Base-by-base conservation (phyloP, 2,888 invertebrate species). In the Andrena praecox region DNA sequence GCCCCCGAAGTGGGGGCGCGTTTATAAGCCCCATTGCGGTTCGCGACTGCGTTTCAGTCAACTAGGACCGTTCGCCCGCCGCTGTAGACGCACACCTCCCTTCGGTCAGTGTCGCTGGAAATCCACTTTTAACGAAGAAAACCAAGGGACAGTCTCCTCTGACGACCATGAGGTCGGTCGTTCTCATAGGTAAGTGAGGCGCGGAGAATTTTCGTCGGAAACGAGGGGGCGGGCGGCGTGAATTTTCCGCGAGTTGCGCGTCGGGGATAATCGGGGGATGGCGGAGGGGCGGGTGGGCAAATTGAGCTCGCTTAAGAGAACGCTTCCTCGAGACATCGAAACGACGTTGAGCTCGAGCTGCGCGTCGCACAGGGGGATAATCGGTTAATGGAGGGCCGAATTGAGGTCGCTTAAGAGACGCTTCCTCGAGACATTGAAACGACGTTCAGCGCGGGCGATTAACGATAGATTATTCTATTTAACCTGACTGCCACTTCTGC, bases 311-410 rank as follows among this genome's bases (percentile, higher is more conserved):
- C 24, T 67, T 56, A 71, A 33, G 54, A n/a, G 29, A 64, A 64
- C 48, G 60, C 54, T 62, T 52, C 62, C 66, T 67, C 68, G 64
- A 42, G 42, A 48, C 59, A 63, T 63, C 33, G 56, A 54, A 56
- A 35, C 42, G 33, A n/a, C 54, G 66, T 54, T 24, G 60, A 56
- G 52, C 71, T 54, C 24, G 31, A 24, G 7, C 10, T 24, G 52
- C 52, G 52, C 33, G 60, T 60, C 59, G 33, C 7, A 6, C 12
- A 42, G 64, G 64, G 54, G 56, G 52, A 77, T 74, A 83, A 87
- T 87, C 86, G 87, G 79, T 67, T 69, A 85, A 87, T 87, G 77
- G 48, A 84, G 71, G 6, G 62, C 42, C 67, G 73, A 76, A 88
- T 88, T 85, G 78, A 87, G 85, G 87, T 50, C 82, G 77, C 24